Conservation (phyloP, 2,113 vertebrate species). For the Silurus asotus region DNA sequence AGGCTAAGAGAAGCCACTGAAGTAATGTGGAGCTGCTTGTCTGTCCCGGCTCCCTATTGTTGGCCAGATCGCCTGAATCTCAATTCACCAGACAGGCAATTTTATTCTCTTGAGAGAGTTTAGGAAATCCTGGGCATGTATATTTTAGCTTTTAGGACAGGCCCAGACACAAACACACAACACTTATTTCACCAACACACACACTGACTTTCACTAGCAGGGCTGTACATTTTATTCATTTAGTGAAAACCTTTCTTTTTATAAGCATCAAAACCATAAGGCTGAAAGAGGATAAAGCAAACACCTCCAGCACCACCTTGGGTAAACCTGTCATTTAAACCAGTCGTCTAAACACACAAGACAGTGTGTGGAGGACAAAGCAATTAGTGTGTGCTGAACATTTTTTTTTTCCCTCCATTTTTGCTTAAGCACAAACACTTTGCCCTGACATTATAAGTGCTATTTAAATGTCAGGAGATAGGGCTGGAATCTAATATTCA, state of each 20-base stretch:
- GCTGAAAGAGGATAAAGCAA: neutral
- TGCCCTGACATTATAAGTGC: slow-evolving; percentile 64
- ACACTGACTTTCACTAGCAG: neutral
- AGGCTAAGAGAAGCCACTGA: slow-evolving; percentile 22
- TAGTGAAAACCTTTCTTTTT: neutral
- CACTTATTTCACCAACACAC: neutral
- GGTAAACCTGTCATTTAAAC: slow-evolving; percentile 31
- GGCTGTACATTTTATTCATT: neutral
- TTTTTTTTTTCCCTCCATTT: slow-evolving; percentile 3
- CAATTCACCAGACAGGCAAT: slow-evolving; percentile 35
- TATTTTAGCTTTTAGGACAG: neutral
- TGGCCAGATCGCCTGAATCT: slow-evolving; percentile 4
- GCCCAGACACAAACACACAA: too few relatives aligned
- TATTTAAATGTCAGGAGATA: slow-evolving; percentile 72
- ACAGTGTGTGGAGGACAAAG: slow-evolving; percentile 28
- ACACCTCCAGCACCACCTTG: neutral
- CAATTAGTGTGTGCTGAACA: slow-evolving; percentile 31
- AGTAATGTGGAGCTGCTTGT: slow-evolving; percentile 18
- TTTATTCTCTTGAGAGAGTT: slow-evolving; percentile 9
- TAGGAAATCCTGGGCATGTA: slow-evolving; percentile 17
- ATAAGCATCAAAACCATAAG: neutral
- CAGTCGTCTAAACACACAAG: slow-evolving; percentile 2
- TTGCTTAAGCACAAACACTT: slow-evolving; percentile 51
- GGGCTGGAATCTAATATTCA: slow-evolving; percentile 61
- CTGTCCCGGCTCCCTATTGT: slow-evolving; percentile 34